phyloP scores from a whole-genome alignment of 92 coral and sea anemone species.

The Virgularia gustaviana region DNA sequence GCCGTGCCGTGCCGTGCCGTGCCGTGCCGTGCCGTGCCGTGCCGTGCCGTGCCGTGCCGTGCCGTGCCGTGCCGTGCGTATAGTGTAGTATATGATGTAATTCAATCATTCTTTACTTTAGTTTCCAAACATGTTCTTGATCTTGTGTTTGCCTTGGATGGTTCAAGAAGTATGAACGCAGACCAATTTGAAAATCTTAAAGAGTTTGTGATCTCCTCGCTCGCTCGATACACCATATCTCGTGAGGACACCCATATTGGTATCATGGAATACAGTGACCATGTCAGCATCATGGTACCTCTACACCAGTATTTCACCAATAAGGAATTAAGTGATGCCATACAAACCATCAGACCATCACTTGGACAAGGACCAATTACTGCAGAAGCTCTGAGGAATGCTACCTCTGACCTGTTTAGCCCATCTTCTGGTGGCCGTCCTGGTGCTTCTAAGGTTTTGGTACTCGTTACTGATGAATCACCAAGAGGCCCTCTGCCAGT shows the following conservation, averaged over 20 bases:
- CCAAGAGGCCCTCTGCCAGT: constrained; percentile 58
- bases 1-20: neutral
- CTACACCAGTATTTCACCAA: constrained; percentile 54
- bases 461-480: constrained; percentile 60
- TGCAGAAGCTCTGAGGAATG: constrained; percentile 59
- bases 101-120: neutral
- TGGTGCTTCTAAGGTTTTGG: constrained; percentile 58
- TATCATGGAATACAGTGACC: constrained; percentile 60
- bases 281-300: constrained; percentile 59
- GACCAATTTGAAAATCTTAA: constrained; percentile 61
- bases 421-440: constrained; percentile 57
- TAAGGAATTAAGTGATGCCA: constrained; percentile 52
- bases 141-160: constrained; percentile 74
- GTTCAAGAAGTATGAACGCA: constrained; percentile 62
- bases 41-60: neutral
- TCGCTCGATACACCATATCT: constrained; percentile 54
- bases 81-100: neutral
- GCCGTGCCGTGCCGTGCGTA: neutral
- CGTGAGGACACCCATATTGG: constrained; percentile 67
- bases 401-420: constrained; percentile 49
- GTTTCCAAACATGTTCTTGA: constrained; percentile 62
- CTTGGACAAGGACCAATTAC: constrained; percentile 42
- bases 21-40: neutral
- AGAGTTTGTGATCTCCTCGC: constrained; percentile 55
- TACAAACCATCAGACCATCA: constrained; percentile 54